Evolutionary conservation across 2,888 invertebrate species (phyloP), one percentile per base, ranked within the genome.

Genomic region (Tetranychus piercei): DNA sequence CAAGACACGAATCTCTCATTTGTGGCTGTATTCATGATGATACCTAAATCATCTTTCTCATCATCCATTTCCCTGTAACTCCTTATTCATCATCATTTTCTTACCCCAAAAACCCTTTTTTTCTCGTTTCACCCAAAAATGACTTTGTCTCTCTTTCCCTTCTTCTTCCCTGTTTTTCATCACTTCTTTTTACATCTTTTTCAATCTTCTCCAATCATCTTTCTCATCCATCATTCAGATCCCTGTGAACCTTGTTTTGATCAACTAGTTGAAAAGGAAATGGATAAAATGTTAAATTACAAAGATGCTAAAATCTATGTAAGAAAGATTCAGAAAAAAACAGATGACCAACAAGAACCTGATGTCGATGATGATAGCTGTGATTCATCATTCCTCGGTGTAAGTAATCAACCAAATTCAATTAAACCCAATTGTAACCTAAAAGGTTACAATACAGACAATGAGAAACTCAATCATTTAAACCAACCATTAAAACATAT

Each of bases 251-350:
- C 34, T 18, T 75, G 75, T 66, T 45, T 23, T 44, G n/a, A 66
- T 23, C 20, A 43, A 7, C 43, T 73, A 20, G 45, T 74, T 43
- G 43, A 72, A 66, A 20, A 22, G 18, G 75, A 75, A 55, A 55
- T 45, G 22, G 71, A 69, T 20, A 55, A 74, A 43, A 34, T 34
- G 11, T 71, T 64, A 18, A 65, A 69, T 20, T 75, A 74, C 64
- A 43, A 22, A 20, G 64, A 75, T 34, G 69, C 34, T 8, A 23
- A 70, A 23, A 74, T 75, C 43, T 74, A 74, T 45, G 71, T 75
- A 20, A 69, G 75, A n/a, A 71, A 72, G 22, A 44, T 73, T 18
- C 73, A 73, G 43, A 67, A 44, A 15, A 34, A 73, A 22, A 9
- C 23, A 23, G 73, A 73, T 20, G 73, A 73, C 34, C 43, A 67